Percentiles rank a stretch among this genome's conserved stretches.
Evolutionary conservation across 2,113 vertebrate genomes (phyloP).

Genomic region (Herpailurus yagouaroundi): DNA sequence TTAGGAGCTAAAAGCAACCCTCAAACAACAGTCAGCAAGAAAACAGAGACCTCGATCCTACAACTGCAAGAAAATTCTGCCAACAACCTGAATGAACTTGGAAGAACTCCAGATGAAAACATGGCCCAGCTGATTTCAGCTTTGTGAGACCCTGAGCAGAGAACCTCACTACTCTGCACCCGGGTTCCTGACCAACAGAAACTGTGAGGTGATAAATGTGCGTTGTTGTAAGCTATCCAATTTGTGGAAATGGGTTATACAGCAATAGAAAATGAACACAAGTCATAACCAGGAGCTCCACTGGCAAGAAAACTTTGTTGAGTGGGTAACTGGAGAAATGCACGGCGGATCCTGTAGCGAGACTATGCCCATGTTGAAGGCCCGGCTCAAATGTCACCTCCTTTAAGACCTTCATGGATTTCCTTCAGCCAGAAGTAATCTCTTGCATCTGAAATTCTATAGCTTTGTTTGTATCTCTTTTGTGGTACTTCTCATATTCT

Average conservation of each 20-base stretch:
- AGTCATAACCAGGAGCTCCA: not conserved
- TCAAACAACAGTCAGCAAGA: not conserved
- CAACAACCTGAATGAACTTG: not conserved
- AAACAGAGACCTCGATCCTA: not conserved
- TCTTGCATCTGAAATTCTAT: constrained; percentile 55
- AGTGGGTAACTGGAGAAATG: constrained; percentile 55
- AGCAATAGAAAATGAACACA: not conserved
- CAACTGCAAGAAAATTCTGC: not conserved
- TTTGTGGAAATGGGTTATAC: not conserved
- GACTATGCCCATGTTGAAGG: not conserved
- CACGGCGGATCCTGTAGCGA: not conserved
- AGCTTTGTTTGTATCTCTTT: constrained; percentile 34
- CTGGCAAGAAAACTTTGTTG: not conserved
- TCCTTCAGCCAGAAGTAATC: constrained; percentile 17
- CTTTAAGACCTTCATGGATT: not conserved
- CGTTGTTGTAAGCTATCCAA: not conserved
- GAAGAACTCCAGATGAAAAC: not conserved
- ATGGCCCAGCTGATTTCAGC: not conserved
- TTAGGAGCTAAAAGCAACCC: not conserved
- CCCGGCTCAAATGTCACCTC: constrained; percentile 33
- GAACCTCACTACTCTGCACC: not conserved
- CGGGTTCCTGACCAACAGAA: not conserved
- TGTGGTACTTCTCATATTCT: not conserved
- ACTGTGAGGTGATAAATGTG: not conserved
- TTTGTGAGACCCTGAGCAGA: not conserved